phyloP scores from a whole-genome alignment of 2,113 vertebrate species.

The Spilogale gracilis region DNA sequence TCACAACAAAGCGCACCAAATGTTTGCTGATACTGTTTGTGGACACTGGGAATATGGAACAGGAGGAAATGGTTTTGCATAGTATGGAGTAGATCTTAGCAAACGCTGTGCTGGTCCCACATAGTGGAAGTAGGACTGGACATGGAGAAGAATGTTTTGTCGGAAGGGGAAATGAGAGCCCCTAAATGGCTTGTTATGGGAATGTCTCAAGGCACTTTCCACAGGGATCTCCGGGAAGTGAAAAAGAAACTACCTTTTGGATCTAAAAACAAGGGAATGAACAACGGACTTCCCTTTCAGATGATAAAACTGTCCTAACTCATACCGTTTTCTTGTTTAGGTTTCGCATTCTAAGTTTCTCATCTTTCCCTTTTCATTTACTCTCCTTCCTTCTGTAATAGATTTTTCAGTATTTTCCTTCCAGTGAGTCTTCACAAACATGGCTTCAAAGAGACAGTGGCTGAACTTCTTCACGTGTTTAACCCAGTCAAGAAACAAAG shows the following conservation, averaged over 20 bases:
- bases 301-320: neutral
- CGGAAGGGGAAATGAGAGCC: neutral
- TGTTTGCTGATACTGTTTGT: neutral
- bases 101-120: neutral
- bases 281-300: neutral
- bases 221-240: neutral
- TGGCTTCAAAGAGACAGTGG: neutral
- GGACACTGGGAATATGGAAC: neutral
- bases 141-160: neutral
- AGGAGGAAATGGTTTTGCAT: neutral
- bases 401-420: neutral
- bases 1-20: neutral
- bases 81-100: neutral
- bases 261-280: neutral
- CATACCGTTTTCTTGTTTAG: neutral
- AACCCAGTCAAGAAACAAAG: neutral
- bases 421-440: neutral
- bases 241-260: neutral
- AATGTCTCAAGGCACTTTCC: neutral
- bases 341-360: neutral
- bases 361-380: slow-evolving; percentile 11
- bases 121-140: neutral
- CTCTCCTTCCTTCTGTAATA: neutral
- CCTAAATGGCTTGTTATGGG: neutral
- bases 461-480: neutral